phyloP scores from a whole-genome alignment of 1,140 invertebrate species.

The Neocloeon triangulifer region DNA sequence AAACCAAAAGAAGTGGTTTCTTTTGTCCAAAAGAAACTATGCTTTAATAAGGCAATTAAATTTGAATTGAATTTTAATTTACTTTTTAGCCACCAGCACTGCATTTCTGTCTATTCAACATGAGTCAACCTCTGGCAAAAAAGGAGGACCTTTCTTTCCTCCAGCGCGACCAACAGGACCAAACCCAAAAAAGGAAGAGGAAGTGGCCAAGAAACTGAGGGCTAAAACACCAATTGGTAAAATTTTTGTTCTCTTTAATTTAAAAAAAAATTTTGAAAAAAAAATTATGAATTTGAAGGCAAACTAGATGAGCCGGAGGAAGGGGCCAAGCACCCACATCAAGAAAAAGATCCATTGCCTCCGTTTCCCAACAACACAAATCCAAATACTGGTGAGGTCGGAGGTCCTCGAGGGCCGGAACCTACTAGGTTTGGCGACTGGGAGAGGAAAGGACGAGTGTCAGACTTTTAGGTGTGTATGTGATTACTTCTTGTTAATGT shows the following conservation, averaged over 20 bases:
- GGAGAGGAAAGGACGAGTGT: constrained; percentile 93
- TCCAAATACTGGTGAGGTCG: constrained; percentile 80
- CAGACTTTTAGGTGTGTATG: constrained; percentile 56
- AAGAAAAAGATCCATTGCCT: constrained; percentile 66
- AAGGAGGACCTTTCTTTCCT: no score
- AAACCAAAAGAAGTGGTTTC: no score
- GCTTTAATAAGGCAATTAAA: no score
- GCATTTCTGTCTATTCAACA: no score
- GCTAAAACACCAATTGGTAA: constrained; percentile 2
- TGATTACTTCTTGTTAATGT: constrained; percentile 1
- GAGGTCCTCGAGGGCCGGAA: constrained; percentile 89
- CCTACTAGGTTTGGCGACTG: constrained; percentile 98
- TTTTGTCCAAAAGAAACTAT: no score
- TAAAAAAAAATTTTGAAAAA: neutral
- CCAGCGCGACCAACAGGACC: no score
- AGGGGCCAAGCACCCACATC: constrained; percentile 45
- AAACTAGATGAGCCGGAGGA: constrained; percentile 39
- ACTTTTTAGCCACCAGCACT: no score
- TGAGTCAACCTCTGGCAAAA: no score
- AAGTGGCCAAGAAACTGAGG: constrained; percentile 1
- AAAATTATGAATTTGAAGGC: constrained; percentile 16
- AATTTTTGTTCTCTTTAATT: neutral
- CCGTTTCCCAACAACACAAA: constrained; percentile 75
- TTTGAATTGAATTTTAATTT: no score
- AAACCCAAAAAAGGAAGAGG: neutral